Conservation (phyloP, 2,888 invertebrate genomes). For the Coleophora flavipennella region DNA sequence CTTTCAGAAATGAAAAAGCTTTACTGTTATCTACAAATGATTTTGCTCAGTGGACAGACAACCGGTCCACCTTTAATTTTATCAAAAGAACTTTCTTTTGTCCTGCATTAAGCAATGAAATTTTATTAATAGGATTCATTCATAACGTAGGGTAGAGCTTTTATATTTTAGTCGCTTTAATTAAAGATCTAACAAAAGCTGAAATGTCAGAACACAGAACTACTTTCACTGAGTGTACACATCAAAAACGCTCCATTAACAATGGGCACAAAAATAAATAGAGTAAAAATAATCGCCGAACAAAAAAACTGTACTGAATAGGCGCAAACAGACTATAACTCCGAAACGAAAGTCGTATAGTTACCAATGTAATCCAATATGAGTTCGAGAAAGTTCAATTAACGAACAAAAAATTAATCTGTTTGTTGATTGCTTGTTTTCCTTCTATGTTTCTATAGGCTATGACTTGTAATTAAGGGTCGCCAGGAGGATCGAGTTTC, state of each 20-base stretch:
- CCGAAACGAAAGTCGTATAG: no score
- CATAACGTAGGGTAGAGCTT: conserved; percentile 9
- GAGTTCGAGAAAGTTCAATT: conserved; percentile 28
- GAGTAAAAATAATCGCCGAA: conserved; percentile 21
- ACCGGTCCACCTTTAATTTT: no score
- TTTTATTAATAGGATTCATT: background rate
- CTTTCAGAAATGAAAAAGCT: no score
- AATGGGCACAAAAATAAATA: conserved; percentile 24
- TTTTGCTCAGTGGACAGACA: no score
- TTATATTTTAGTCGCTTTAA: conserved; percentile 30
- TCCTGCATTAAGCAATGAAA: no score
- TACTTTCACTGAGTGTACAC: conserved; percentile 26
- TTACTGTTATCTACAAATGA: no score
- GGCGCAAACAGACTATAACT: conserved; percentile 11
- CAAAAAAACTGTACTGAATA: conserved; percentile 19
- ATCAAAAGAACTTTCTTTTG: no score
- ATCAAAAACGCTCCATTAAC: conserved; percentile 17
- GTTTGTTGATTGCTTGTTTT: conserved; percentile 1
- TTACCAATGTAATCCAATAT: conserved; percentile 21
- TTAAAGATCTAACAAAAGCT: conserved; percentile 31
- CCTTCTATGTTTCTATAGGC: no score
- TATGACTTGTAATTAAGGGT: no score
- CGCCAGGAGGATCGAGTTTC: no score
- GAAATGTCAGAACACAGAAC: conserved; percentile 34
- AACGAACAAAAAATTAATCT: conserved; percentile 10